Conservation (phyloP, 2,888 invertebrate genomes). For the Chrysodeixis includens region DNA sequence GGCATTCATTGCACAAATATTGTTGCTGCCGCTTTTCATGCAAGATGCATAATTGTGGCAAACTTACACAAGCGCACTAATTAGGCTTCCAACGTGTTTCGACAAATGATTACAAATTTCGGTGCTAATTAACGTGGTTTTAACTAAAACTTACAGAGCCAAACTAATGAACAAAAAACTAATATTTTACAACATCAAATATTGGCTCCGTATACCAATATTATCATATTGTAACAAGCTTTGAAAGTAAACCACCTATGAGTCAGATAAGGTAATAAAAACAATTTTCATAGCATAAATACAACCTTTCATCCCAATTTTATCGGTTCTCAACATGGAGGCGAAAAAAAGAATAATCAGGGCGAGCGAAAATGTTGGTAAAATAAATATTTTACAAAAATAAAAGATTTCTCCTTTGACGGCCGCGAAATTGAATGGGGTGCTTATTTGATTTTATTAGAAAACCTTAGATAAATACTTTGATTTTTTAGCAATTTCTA, state of each 20-base stretch:
- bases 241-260: slow-evolving; percentile 37
- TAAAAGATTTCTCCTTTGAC: slow-evolving; percentile 26
- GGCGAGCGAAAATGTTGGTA: slow-evolving; percentile 6
- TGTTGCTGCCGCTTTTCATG: no score
- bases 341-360: slow-evolving; percentile 34
- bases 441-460: slow-evolving; percentile 32
- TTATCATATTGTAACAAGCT: neutral
- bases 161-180: no score
- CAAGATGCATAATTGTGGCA: no score
- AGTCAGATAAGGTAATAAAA: slow-evolving; percentile 41
- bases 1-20: no score
- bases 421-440: slow-evolving; percentile 37
- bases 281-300: slow-evolving; percentile 43
- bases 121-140: no score
- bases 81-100: no score
- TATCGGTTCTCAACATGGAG: slow-evolving; percentile 30
- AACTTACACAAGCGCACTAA: no score
- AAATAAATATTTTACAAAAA: slow-evolving; percentile 41
- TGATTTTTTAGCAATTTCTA: neutral
- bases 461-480: slow-evolving; percentile 25
- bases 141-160: no score
- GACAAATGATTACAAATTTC: no score
- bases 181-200: no score
- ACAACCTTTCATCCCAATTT: slow-evolving; percentile 37
- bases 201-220: no score